Base-by-base conservation (phyloP, 2,797 vertebrate species). In the Urocyon cinereoargenteus region DNA sequence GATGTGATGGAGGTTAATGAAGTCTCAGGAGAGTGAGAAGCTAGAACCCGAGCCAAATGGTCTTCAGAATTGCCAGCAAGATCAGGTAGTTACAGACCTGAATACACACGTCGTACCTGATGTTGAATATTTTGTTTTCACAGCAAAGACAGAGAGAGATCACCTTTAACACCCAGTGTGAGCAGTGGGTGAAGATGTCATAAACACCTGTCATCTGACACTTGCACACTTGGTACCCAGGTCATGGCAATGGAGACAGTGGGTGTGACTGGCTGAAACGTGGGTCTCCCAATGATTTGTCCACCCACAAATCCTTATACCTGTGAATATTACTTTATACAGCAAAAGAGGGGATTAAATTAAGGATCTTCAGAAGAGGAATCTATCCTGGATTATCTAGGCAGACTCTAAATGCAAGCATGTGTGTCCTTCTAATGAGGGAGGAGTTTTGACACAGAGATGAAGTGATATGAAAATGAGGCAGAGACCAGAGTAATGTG, bases 1-100 rank as follows among this genome's bases (percentile, higher is more conserved):
- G 34, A 12, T 1, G 1, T 24, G 53, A 11, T 6, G 14, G 24
- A 28, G 9, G 6, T 19, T 51, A 34, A 11, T 0, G 2, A 14
- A 82, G 28, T 12, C 31, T 45, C 19, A 16, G 24, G 14, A 34
- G 70, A 11, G 14, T 62, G 40, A 70, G 59, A 22, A 19, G 26
- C 68, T 61, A 51, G 70, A 70, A 18, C 2, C 34, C 2, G 6
- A 40, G 51, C 40, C 21, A 15, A 68, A 45, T 28, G 15, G 6
- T 81, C 34, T 61, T 94, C 24, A 68, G 57, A 77, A 66, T 14
- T 77, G 82, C 68, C 40, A 22, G 31, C 12, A 53, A 51, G 53
- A 79, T 10, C 1, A 10, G 36, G 24, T 16, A 6, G 14, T 62
- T 64, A 11, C 26, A 4, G 45, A 34, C 13, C 24, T 79, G 51